Conservation (phyloP, 2,888 invertebrate species). For the Eupithecia tripunctaria region DNA sequence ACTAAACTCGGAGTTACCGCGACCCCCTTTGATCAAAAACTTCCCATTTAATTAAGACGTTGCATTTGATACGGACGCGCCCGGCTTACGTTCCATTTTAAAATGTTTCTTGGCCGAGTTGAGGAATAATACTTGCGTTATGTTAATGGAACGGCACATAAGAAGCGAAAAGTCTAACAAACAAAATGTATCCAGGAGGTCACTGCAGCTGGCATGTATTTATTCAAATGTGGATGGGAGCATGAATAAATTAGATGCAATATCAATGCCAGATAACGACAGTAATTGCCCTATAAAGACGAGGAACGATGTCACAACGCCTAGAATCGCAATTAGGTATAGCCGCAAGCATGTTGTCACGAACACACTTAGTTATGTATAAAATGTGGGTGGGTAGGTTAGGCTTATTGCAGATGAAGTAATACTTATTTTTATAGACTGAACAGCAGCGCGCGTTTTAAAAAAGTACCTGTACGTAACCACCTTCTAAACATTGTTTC, state of each 20-base stretch:
- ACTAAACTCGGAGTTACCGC: conserved; percentile 51
- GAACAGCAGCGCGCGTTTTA: conserved; percentile 19
- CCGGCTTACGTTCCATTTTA: conserved; percentile 50
- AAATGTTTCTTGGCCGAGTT: conserved; percentile 51
- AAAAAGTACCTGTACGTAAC: conserved; percentile 19
- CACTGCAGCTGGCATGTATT: conserved; percentile 69
- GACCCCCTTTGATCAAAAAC: conserved; percentile 47
- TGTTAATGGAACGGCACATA: conserved; percentile 58
- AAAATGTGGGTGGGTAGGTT: conserved; percentile 42
- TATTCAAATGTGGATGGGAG: conserved; percentile 71
- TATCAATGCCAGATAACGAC: conserved; percentile 83
- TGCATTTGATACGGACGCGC: conserved; percentile 49
- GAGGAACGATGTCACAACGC: conserved; percentile 78
- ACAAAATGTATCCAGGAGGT: conserved; percentile 57
- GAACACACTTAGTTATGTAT: conserved; percentile 66
- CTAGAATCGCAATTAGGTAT: conserved; percentile 75
- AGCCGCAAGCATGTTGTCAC: conserved; percentile 73
- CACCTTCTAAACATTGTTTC: conserved; percentile 18
- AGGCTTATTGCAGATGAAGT: conserved; percentile 62
- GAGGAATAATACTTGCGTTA: conserved; percentile 57
- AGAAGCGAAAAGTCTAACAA: conserved; percentile 55
- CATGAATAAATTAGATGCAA: conserved; percentile 81
- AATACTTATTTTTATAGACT: conserved; percentile 60
- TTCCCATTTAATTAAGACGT: conserved; percentile 51
- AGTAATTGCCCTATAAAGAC: conserved; percentile 82